Evolutionary conservation across 2,113 vertebrate species (phyloP), one percentile per base, ranked within the genome.

Genomic region (Gulo gulo): DNA sequence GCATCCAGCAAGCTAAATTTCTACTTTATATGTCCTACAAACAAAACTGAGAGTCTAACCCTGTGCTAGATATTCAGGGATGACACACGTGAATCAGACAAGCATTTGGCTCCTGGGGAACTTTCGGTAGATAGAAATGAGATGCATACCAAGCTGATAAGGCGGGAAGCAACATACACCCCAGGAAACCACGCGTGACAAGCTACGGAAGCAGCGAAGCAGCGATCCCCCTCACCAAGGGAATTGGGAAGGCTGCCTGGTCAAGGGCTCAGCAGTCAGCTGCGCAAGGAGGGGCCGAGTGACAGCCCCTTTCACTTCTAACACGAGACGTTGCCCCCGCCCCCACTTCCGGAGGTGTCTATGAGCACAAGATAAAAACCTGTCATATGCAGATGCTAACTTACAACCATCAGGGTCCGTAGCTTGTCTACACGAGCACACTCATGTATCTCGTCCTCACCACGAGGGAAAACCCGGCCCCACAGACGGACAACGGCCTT

Each of bases 91-190:
- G 16, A 45, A 16, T 16, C 83, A 50, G 45, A 82, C 14, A 31
- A 1, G 5, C 47, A 24, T 76, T n/a, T 74, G 23, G 52, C 79
- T 73, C 55, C 47, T 18, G 12, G 9, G 55, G 16, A 78, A 10
- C 26, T 65, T 31, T 65, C 4, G 23, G 34, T 11, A 31, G 45
- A 59, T 12, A 63, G 50, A 95, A 88, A 91, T 61, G 21, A 80
- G 52, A 82, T 9, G 4, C 2, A 0, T 6, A 10, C 6, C 31
- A 26, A 67, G 47, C n/a, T 23, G n/a, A 7, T 0, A 36, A 63
- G 50, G 45, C 26, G 91, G 50, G 57, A 93, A 84, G 61, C 31
- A 59, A 21, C 1, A 6, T 9, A 4, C 4, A 34, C 21, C 47
- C 42, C 11, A 16, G 57, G 7, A 50, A 81, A 42, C 57, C 16